phyloP scores from a whole-genome alignment of 1,140 invertebrate genomes.

The Manduca sexta region DNA sequence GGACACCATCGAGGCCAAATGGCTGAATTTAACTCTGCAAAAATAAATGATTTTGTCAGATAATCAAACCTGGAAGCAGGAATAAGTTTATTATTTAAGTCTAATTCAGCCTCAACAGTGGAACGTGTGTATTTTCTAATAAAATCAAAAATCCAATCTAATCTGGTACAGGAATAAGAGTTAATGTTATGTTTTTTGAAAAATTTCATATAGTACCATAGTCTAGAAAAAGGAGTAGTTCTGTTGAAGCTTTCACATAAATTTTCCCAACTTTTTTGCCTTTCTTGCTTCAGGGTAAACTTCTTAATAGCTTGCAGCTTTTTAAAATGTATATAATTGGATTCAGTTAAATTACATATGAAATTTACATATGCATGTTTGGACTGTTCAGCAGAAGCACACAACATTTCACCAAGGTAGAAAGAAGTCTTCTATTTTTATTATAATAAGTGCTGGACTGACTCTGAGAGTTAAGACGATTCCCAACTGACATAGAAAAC shows the following conservation, averaged over 20 bases:
- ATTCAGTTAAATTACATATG: background rate
- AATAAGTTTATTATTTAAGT: too few relatives aligned
- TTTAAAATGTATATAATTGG: background rate
- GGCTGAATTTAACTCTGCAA: slow-evolving; percentile 13
- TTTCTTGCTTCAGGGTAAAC: background rate
- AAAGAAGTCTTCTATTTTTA: too few relatives aligned
- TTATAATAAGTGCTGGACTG: too few relatives aligned
- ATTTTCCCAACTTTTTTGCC: background rate
- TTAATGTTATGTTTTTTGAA: too few relatives aligned
- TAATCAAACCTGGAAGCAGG: background rate
- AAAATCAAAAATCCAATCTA: background rate
- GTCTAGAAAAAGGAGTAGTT: too few relatives aligned
- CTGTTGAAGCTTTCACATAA: too few relatives aligned
- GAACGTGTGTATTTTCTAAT: background rate
- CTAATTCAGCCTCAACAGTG: background rate
- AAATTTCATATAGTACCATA: too few relatives aligned
- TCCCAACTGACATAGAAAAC: too few relatives aligned
- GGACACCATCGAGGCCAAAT: slow-evolving; percentile 18
- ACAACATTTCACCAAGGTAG: background rate
- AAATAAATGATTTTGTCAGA: slow-evolving; percentile 9
- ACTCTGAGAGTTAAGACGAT: too few relatives aligned
- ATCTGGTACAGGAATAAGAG: background rate
- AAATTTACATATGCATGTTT: background rate
- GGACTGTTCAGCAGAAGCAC: background rate
- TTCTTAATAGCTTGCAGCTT: background rate